Conservation (phyloP, 1,140 invertebrate species). For the Danaus melanippus region DNA sequence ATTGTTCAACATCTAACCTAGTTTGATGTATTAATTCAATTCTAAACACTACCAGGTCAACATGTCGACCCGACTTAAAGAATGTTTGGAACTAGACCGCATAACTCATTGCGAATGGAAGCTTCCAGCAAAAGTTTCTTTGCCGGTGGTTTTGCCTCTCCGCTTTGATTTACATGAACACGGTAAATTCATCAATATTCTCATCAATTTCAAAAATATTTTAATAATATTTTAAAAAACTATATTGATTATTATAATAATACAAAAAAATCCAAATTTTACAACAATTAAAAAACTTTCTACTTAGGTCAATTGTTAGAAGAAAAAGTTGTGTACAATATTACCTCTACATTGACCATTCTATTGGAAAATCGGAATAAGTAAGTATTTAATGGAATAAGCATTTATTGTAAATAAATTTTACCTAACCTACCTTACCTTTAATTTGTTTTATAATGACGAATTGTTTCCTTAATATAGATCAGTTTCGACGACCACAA, state of each 20-base stretch:
- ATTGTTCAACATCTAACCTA: too few species aligned
- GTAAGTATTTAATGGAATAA: constrained; percentile 21
- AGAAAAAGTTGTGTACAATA: constrained; percentile 24
- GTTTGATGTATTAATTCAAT: too few species aligned
- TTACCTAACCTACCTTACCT: background rate
- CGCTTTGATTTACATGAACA: constrained; percentile 30
- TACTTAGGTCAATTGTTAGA: constrained; percentile 25
- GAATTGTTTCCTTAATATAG: constrained; percentile 19
- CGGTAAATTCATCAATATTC: constrained; percentile 24
- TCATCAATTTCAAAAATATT: background rate
- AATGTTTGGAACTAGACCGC: constrained; percentile 19
- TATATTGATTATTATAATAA: background rate
- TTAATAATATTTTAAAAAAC: background rate
- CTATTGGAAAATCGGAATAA: constrained; percentile 21
- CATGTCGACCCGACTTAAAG: constrained; percentile 29
- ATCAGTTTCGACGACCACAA: constrained; percentile 25
- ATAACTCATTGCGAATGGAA: constrained; percentile 30
- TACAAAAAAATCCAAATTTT: background rate
- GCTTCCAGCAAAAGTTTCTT: constrained; percentile 35
- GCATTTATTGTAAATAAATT: constrained; percentile 1
- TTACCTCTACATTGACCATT: constrained; percentile 27
- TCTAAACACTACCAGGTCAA: constrained; percentile 22
- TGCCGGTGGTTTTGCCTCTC: constrained; percentile 28
- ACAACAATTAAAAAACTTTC: constrained; percentile 1
- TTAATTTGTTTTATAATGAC: background rate